Percentiles rank a stretch among this genome's conserved stretches.
phyloP scores from a whole-genome alignment of 1,140 invertebrate species.

The Saccostrea glomerata region DNA sequence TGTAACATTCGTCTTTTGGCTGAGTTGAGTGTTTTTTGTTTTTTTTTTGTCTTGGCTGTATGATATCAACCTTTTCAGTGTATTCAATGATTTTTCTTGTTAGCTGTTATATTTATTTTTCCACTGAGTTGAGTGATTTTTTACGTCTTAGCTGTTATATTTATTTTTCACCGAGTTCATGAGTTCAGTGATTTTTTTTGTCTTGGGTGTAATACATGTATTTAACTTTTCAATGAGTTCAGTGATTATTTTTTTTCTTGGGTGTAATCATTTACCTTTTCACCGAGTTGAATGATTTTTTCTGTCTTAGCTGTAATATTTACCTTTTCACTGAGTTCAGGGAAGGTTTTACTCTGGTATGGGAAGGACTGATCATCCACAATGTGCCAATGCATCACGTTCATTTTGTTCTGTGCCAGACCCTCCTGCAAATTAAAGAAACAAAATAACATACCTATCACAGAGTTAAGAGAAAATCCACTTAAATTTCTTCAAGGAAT shows the following conservation, averaged over 20 bases:
- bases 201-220: not conserved
- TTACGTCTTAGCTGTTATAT: not conserved
- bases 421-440: slow-evolving; percentile 70
- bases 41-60: too few species aligned
- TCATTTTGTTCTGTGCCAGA: slow-evolving; percentile 79
- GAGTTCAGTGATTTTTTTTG: not conserved
- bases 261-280: not conserved
- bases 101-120: too few species aligned
- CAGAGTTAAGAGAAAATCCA: too few species aligned
- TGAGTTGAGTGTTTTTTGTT: too few species aligned
- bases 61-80: too few species aligned
- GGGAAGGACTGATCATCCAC: slow-evolving; percentile 84
- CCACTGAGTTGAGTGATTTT: too few species aligned
- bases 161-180: not conserved
- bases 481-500: too few species aligned
- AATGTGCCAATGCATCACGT: slow-evolving; percentile 85
- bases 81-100: too few species aligned
- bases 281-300: slow-evolving; percentile 80
- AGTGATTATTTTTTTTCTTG: not conserved
- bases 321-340: slow-evolving; percentile 80
- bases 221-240: not conserved
- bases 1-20: too few species aligned
- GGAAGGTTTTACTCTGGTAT: slow-evolving; percentile 81
- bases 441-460: not conserved
- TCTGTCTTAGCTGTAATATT: slow-evolving; percentile 66